Conservation (phyloP, 2,797 vertebrate species). For the Danio tinwini region DNA sequence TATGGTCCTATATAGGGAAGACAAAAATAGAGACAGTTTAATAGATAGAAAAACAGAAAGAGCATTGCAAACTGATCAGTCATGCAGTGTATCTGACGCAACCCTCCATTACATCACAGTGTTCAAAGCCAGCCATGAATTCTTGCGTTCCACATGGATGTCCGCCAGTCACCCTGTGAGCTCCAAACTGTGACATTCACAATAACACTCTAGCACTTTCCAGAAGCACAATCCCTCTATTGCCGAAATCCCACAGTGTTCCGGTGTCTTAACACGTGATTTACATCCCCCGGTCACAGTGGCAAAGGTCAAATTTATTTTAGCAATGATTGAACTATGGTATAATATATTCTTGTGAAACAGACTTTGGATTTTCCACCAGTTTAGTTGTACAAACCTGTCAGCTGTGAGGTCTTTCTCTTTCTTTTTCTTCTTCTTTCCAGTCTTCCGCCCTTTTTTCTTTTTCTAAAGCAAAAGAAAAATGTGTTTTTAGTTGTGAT, state of each 20-base stretch:
- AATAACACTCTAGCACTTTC: neutral
- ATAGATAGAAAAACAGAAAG: conserved; percentile 8
- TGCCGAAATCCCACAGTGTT: neutral
- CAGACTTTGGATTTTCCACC: conserved; percentile 13
- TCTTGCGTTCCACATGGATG: conserved; percentile 17
- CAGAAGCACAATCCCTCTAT: neutral
- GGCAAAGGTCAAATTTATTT: neutral
- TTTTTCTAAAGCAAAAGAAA: conserved; percentile 65
- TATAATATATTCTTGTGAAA: neutral
- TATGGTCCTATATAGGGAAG: conserved; percentile 70
- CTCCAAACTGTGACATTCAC: conserved; percentile 16
- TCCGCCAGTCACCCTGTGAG: conserved; percentile 28
- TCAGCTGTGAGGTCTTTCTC: conserved; percentile 81
- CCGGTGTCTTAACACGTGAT: neutral
- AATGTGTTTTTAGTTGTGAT: conserved; percentile 11
- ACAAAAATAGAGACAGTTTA: conserved; percentile 25
- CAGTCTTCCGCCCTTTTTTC: conserved; percentile 68
- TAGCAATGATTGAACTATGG: conserved; percentile 11
- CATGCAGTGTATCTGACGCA: conserved; percentile 33
- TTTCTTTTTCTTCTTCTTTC: conserved; percentile 73
- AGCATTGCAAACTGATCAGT: conserved; percentile 37
- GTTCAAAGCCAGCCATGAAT: conserved; percentile 14
- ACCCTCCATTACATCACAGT: conserved; percentile 43
- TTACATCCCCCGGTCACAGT: neutral
- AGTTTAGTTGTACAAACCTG: conserved; percentile 73